phyloP scores from a whole-genome alignment of 2,888 invertebrate genomes.

The Leptodirus hochenwartii region DNA sequence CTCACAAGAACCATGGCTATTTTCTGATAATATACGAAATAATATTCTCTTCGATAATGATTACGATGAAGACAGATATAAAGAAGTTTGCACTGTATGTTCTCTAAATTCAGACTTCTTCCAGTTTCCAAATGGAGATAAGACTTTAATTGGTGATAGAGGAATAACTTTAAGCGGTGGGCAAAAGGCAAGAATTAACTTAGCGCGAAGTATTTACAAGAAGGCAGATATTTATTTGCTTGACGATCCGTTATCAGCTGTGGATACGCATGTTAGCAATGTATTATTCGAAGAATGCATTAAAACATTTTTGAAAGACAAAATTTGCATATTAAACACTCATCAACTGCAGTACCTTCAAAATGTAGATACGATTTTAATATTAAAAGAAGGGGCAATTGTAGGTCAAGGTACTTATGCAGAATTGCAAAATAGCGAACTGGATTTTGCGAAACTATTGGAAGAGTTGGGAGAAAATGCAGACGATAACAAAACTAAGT shows the following conservation, averaged over 20 bases:
- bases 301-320: slow-evolving; percentile 36
- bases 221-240: slow-evolving; percentile 56
- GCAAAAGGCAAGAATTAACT: slow-evolving; percentile 48
- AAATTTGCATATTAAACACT: slow-evolving; percentile 59
- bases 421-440: slow-evolving; percentile 44
- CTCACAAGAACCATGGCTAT: slow-evolving; percentile 72
- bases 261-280: slow-evolving; percentile 50
- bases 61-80: slow-evolving; percentile 45
- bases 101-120: slow-evolving; percentile 50
- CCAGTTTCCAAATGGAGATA: slow-evolving; percentile 54
- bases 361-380: slow-evolving; percentile 32
- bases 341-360: slow-evolving; percentile 70
- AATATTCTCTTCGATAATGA: slow-evolving; percentile 68
- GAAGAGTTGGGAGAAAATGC: slow-evolving; percentile 26
- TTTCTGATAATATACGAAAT: slow-evolving; percentile 41
- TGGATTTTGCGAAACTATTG: slow-evolving; percentile 52
- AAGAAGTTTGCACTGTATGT: slow-evolving; percentile 43
- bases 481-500: too few species aligned
- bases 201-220: slow-evolving; percentile 46
- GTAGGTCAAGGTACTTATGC: slow-evolving; percentile 45
- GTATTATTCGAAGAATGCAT: slow-evolving; percentile 53
- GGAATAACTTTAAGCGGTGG: slow-evolving; percentile 58
- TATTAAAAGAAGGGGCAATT: slow-evolving; percentile 33
- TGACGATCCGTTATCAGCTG: slow-evolving; percentile 59
- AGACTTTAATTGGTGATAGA: slow-evolving; percentile 60